Evolutionary conservation across 1,140 invertebrate species (phyloP).

Genomic region (Drosophila obscura): DNA sequence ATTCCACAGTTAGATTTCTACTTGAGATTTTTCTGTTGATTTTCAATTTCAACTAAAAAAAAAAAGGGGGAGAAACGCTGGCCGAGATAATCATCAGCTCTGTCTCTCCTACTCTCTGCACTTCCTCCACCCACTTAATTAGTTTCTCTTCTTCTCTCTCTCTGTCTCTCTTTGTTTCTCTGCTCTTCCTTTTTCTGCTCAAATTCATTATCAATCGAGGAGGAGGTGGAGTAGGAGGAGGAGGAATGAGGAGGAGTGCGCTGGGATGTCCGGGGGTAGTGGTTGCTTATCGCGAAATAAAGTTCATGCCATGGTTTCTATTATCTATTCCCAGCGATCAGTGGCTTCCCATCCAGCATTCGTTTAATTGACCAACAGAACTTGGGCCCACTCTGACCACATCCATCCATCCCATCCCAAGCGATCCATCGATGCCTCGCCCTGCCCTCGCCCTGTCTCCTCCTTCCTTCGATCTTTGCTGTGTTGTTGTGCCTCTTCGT

Average conservation of each 20-base stretch:
- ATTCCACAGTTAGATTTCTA: slow-evolving; percentile 26
- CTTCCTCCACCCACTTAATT: slow-evolving; percentile 71
- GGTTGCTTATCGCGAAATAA: slow-evolving; percentile 67
- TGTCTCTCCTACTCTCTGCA: slow-evolving; percentile 1
- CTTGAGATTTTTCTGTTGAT: slow-evolving; percentile 54
- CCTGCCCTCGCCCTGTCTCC: too few species aligned
- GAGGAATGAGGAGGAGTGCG: too few species aligned
- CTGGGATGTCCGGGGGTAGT: neutral
- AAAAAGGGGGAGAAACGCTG: slow-evolving; percentile 34
- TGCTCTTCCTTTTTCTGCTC: slow-evolving; percentile 7
- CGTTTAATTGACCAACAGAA: slow-evolving; percentile 74
- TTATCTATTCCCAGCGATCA: slow-evolving; percentile 80
- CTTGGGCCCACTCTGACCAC: slow-evolving; percentile 35
- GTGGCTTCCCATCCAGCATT: slow-evolving; percentile 37
- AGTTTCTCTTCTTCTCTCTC: slow-evolving; percentile 27
- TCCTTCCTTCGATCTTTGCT: neutral
- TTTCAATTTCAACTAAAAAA: slow-evolving; percentile 46
- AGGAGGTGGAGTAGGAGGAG: neutral
- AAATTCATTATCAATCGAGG: slow-evolving; percentile 67
- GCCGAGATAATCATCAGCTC: slow-evolving; percentile 45
- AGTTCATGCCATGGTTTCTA: slow-evolving; percentile 74
- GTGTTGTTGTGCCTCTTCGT: slow-evolving; percentile 16
- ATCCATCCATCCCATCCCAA: slow-evolving; percentile 29
- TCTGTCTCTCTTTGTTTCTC: slow-evolving; percentile 5
- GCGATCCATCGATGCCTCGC: slow-evolving; percentile 47